A percentile compares a stretch with the other conserved stretches of the same genome.
Conservation (phyloP, 1,140 invertebrate species). For the Diploscapter pachys region DNA sequence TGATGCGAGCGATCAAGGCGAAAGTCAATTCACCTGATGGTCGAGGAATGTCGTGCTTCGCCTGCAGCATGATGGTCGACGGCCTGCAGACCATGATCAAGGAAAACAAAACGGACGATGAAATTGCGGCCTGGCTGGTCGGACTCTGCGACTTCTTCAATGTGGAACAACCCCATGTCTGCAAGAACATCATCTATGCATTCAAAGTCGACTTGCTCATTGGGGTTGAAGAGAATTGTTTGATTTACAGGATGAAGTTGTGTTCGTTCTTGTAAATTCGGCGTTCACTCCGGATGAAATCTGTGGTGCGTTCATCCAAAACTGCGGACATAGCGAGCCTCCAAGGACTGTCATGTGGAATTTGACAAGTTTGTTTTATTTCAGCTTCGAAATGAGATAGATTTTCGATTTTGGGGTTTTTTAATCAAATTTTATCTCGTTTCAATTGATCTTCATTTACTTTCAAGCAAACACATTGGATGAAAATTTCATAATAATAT, state of each 20-base stretch:
- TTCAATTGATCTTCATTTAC: no score
- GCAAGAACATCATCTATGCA: constrained; percentile 37
- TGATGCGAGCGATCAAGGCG: constrained; percentile 18
- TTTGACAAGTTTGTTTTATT: constrained; percentile 12
- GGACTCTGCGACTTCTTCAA: constrained; percentile 30
- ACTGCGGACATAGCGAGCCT: constrained; percentile 33
- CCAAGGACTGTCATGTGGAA: constrained; percentile 38
- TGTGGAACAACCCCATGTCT: constrained; percentile 40
- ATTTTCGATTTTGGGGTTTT: no score
- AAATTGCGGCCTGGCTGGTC: constrained; percentile 30
- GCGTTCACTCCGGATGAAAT: constrained; percentile 36
- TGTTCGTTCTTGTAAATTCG: constrained; percentile 24
- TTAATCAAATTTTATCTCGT: no score
- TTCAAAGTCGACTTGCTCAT: constrained; percentile 16
- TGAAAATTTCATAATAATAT: no score
- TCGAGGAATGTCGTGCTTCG: constrained; percentile 22
- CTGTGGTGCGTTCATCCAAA: constrained; percentile 33
- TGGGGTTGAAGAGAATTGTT: not conserved
- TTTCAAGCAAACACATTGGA: no score
- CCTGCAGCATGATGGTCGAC: constrained; percentile 28
- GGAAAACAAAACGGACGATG: constrained; percentile 29
- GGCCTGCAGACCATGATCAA: constrained; percentile 24
- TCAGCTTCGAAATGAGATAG: no score
- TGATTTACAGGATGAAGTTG: constrained; percentile 27
- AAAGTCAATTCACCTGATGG: constrained; percentile 18